Base-by-base conservation (phyloP, 2,113 vertebrate genomes). In the Uropsilus gracilis region DNA sequence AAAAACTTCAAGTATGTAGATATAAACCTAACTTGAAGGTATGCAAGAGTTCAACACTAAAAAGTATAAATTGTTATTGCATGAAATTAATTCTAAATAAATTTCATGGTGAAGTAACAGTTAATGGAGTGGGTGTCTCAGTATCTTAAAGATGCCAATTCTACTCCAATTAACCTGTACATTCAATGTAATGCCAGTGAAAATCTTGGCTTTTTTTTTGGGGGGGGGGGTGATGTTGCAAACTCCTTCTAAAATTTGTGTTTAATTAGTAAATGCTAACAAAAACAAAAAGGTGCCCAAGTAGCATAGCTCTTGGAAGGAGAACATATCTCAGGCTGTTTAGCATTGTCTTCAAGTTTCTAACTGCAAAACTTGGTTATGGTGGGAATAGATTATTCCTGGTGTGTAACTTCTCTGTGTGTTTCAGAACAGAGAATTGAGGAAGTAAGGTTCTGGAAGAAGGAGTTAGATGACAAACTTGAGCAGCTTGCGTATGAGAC, bases 361-460 rank as follows among this genome's bases (percentile, higher is more conserved):
- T 81, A 26, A 85, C n/a, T 53, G 32, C 26, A 22, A 39, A 50
- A 34, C 28, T 12, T 53, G 39, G 55, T 50, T 61, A 8, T 32
- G 0, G 0, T 7, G 13, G 48, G 55, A 69, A 6, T 14, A 5
- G 53, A 75, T n/a, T 57, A 37, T 61, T 14, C 8, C 12, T 2
- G 30, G 5, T 13, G 5, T 13, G 2, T 87, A 20, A 76, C 39
- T 71, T 55, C 10, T 71, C 42, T 66, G 48, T 95, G 72, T 91
- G 42, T 69, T 90, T 86, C 97, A 99, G 99, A 99, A 59, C 99
- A 99, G 97, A 98, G 99, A 81, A 95, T 95, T 4, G 97, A 98
- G 94, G 99, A 99, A 95, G 96, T 99, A 85, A 98, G 98, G 95
- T 99, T 99, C 98, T 99, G 99, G 98, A 99, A 97, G 97, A 98